Base-by-base conservation (phyloP, 2,888 invertebrate genomes). In the Hirtodrosophila cameraria region DNA sequence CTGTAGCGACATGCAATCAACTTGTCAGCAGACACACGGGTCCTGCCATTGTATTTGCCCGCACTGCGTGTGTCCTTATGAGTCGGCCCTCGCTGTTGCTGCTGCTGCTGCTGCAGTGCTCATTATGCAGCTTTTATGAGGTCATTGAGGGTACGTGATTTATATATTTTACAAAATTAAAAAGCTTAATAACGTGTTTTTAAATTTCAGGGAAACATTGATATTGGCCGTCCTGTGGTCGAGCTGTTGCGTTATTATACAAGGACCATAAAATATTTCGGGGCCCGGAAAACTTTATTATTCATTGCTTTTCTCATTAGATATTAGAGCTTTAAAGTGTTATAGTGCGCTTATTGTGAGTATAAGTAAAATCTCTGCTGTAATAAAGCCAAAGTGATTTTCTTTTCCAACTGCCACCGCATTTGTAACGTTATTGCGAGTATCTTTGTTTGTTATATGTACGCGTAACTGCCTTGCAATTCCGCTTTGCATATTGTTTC, bases 81-180 rank as follows among this genome's bases (percentile, higher is more conserved):
- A 23, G 60, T 36, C 9, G 41, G 27, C 31, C 23, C 23, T 33
- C 36, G 46, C 28, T 55, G 48, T 25, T 54, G 42, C 12, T 64
- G 43, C 33, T 36, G 48, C 28, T 54, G 42, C 12, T 64, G 43
- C 33, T 36, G 52, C 28, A 7, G 9, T 49, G 50, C 49, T 52
- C 75, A 80, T 80, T 80, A 80, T 75, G 70, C 68, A 68, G 70
- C 70, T 80, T 77, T 75, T 63, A 72, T 80, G 70, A 46, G 75
- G 72, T 75, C 75, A 72, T 75, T 73, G 62, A 57, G 69, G 58
- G 49, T 48, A 62, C 39, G 60, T 63, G 49, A 80, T 75, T 70
- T 80, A 73, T 73, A 71, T 61, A 67, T 75, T 67, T 70, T 59
- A 60, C 62, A 39, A 71, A 81, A 75, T 78, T 73, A 69, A 71